phyloP scores from a whole-genome alignment of 2,888 invertebrate genomes.

The Callosobruchus maculatus region DNA sequence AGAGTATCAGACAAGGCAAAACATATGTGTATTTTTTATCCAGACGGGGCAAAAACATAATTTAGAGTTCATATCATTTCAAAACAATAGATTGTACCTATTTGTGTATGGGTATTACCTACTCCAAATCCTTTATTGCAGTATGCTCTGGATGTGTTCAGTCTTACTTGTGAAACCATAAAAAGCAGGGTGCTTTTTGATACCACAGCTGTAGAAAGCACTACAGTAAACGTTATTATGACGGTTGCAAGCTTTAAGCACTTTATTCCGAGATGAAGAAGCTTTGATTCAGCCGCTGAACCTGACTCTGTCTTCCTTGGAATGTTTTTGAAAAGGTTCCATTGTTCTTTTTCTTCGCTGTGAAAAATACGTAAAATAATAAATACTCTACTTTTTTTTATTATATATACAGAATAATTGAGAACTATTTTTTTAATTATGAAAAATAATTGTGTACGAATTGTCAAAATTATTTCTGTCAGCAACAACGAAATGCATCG shows the following conservation, averaged over 20 bases:
- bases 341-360: slow-evolving; percentile 42
- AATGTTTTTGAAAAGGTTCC: slow-evolving; percentile 77
- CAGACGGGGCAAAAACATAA: too few relatives aligned
- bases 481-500: too few relatives aligned
- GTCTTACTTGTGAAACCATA: slow-evolving; percentile 67
- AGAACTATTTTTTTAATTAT: too few relatives aligned
- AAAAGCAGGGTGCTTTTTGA: slow-evolving; percentile 73
- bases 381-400: not conserved
- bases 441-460: too few relatives aligned
- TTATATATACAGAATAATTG: too few relatives aligned
- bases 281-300: slow-evolving; percentile 62
- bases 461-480: too few relatives aligned
- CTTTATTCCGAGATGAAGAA: slow-evolving; percentile 61
- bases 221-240: slow-evolving; percentile 61
- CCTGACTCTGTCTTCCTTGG: slow-evolving; percentile 66
- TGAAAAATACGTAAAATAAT: slow-evolving; percentile 3
- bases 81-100: too few relatives aligned
- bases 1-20: too few relatives aligned
- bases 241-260: slow-evolving; percentile 67
- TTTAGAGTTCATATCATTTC: too few relatives aligned
- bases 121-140: slow-evolving; percentile 55
- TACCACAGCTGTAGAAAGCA: slow-evolving; percentile 64
- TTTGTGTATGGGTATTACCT: too few relatives aligned
- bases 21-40: too few relatives aligned
- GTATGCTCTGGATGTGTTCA: slow-evolving; percentile 54